phyloP scores from a whole-genome alignment of 1,140 invertebrate species.

The Archivesica marissinica region DNA sequence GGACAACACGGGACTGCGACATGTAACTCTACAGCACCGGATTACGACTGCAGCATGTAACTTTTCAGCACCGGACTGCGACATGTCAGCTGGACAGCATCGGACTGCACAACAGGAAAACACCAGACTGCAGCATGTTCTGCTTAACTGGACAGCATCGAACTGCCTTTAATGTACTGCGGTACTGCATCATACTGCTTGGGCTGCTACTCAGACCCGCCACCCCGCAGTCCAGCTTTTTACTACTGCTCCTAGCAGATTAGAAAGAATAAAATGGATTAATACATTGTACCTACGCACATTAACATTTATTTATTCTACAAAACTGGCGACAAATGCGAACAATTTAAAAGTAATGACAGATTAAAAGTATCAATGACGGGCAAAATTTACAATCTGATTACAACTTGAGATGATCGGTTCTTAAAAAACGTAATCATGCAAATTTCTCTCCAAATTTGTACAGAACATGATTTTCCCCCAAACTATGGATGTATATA shows the following conservation, averaged over 20 bases:
- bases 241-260: conserved; percentile 63
- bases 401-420: background rate
- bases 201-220: conserved; percentile 46
- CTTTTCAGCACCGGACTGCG: conserved; percentile 3
- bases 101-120: conserved; percentile 23
- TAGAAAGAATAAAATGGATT: conserved; percentile 57
- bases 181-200: conserved; percentile 37
- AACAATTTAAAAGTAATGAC: conserved; percentile 17
- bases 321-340: conserved; percentile 12
- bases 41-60: background rate
- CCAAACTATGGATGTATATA: too few relatives aligned
- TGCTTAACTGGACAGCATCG: conserved; percentile 18
- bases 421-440: too few relatives aligned
- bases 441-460: too few relatives aligned
- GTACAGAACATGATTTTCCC: too few relatives aligned
- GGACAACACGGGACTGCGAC: background rate
- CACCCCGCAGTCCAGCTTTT: conserved; percentile 52
- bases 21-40: background rate
- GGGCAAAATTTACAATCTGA: background rate
- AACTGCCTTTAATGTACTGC: conserved; percentile 42
- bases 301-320: conserved; percentile 34
- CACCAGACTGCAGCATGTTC: conserved; percentile 32
- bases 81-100: background rate
- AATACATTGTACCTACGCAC: background rate
- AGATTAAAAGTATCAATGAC: conserved; percentile 16